These are phyloP conservation scores for Stegana nigrithorax DNA, from an alignment of 2,888 invertebrate genomes.

Conservation along the genomic window DNA sequence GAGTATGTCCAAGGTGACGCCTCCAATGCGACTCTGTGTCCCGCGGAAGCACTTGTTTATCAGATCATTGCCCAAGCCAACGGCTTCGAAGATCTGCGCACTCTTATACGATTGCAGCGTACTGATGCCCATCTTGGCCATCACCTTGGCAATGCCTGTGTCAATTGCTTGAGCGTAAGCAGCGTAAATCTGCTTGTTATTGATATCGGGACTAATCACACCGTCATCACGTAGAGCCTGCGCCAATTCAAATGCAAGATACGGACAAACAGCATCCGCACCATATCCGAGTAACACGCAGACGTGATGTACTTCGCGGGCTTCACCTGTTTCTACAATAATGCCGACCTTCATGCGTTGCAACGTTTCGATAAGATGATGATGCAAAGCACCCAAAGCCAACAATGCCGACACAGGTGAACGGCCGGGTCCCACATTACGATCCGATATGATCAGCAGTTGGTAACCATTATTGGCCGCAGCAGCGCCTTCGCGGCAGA, in stretches of 20 bases:
- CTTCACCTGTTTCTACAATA: constrained; percentile 95
- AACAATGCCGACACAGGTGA: constrained; percentile 85
- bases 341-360: constrained; percentile 97
- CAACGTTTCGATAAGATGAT: constrained; percentile 92
- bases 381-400: constrained; percentile 93
- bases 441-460: constrained; percentile 88
- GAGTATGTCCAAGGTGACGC: constrained; percentile 89
- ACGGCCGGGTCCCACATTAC: constrained; percentile 74
- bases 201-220: constrained; percentile 80
- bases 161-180: constrained; percentile 93
- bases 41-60: constrained; percentile 93
- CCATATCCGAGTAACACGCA: constrained; percentile 96
- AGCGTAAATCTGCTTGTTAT: constrained; percentile 84
- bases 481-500: constrained; percentile 83
- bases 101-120: constrained; percentile 98
- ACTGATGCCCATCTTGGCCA: constrained; percentile 99
- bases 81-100: constrained; percentile 99
- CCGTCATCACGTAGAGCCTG: constrained; percentile 87
- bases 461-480: constrained; percentile 85
- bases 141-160: constrained; percentile 90
- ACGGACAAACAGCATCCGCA: constrained; percentile 98
- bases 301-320: constrained; percentile 95
- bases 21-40: constrained; percentile 80
- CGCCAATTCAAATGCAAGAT: constrained; percentile 94
- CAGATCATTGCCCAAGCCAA: constrained; percentile 92